Evolutionary conservation across 2,113 vertebrate genomes (phyloP), one percentile per base, ranked within the genome.

Genomic region (Sturnus vulgaris): DNA sequence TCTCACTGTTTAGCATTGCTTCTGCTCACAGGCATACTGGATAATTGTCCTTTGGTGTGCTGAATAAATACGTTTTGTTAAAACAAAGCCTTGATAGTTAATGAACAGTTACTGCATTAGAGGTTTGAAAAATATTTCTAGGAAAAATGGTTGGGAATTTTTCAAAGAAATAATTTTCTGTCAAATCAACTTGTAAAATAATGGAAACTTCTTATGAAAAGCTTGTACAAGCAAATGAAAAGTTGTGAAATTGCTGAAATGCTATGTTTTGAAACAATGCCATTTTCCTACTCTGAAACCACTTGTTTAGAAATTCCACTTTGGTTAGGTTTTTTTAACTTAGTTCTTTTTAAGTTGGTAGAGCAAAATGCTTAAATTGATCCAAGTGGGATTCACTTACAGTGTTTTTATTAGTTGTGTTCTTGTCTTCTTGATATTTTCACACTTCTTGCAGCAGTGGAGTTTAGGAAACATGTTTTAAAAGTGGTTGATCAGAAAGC

Each of bases 221-320:
- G 76, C 82, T 92, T 92, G 56, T 93, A 86, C 64, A 83, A 95
- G 80, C 76, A 83, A 76, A 60, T 92, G 80, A 92, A 89, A 92
- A 95, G 87, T 64, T 91, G 89, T 86, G 92, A 91, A 95, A 95
- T 91, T 95, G 80, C 81, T 95, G 69, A 91, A 94, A 78, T 83
- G 55, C 82, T 85, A 18, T 73, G 81, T 91, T 95, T 81, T 92
- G 94, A 92, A 95, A 83, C 64, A 75, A 60, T 83, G 85, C 88
- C 88, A 92, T 95, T 95, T 97, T 95, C 81, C 92, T 95, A 84
- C 89, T 93, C 84, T 86, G 52, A 91, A 93, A 61, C 61, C 61
- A 86, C 83, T 96, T 92, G 80, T 89, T 94, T 95, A 95, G 95
- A 94, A 96, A 94, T 90, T 75, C 65, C 47, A 15, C 66, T 94